A percentile compares a stretch with the other conserved stretches of the same genome.
Evolutionary conservation across 2,113 vertebrate species (phyloP).

Genomic region (Spea bombifrons): DNA sequence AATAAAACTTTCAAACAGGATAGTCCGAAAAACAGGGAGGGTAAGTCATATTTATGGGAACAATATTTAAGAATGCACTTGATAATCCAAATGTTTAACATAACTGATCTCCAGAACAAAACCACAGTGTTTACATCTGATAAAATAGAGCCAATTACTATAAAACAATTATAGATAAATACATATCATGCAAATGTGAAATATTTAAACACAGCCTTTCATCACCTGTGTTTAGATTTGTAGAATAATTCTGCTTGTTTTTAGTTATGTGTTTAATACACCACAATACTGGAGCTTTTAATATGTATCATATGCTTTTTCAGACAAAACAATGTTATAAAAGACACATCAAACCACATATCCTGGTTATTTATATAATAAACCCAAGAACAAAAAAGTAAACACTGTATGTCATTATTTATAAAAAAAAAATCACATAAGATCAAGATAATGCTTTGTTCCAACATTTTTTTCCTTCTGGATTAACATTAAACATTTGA

Average conservation of each 20-base stretch:
- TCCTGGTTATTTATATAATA: not conserved
- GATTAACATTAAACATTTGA: too few relatives aligned
- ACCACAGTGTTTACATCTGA: not conserved
- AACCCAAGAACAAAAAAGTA: not conserved
- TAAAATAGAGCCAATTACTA: not conserved
- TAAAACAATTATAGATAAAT: not conserved
- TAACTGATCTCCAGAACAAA: slow-evolving; percentile 18
- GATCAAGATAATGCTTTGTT: too few relatives aligned
- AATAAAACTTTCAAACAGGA: too few relatives aligned
- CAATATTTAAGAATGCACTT: not conserved
- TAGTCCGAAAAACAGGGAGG: too few relatives aligned
- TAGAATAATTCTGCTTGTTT: slow-evolving; percentile 11
- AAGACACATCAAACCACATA: not conserved
- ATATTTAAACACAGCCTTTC: slow-evolving; percentile 4
- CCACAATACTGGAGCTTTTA: not conserved
- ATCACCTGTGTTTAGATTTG: slow-evolving; percentile 25
- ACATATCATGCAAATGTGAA: not conserved
- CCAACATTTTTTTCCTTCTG: too few relatives aligned
- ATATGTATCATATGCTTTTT: not conserved
- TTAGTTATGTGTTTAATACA: not conserved
- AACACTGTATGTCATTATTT: too few relatives aligned
- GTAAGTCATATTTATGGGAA: not conserved
- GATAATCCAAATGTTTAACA: slow-evolving; percentile 12
- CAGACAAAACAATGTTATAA: not conserved
- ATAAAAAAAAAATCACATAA: too few relatives aligned